Conservation (phyloP, 2,797 vertebrate species). For the Aerospiza tachiro region DNA sequence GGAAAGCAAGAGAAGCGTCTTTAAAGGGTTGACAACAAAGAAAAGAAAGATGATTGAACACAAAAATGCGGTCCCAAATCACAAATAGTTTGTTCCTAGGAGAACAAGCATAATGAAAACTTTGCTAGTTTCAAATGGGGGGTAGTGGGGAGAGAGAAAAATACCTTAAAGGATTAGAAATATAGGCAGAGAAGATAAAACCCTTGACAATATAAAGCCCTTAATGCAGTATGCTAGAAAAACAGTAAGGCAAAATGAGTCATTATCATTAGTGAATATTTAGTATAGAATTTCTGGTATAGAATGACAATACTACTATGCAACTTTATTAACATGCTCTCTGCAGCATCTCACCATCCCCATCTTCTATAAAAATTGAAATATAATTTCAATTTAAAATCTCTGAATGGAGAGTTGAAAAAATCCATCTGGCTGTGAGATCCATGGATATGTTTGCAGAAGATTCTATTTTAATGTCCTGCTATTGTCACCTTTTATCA, state of each 20-base stretch:
- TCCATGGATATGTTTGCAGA: neutral
- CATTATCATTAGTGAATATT: constrained; percentile 4
- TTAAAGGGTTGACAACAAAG: constrained; percentile 52
- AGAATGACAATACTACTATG: neutral
- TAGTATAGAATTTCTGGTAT: constrained; percentile 6
- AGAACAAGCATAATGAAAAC: constrained; percentile 9
- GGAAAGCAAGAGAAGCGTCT: constrained; percentile 12
- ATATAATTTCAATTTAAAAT: neutral
- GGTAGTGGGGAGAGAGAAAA: neutral
- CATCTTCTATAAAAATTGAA: neutral
- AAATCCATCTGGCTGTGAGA: neutral
- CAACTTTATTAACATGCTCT: neutral
- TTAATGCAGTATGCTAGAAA: neutral
- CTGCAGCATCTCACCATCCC: neutral
- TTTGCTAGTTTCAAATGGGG: neutral
- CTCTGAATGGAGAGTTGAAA: neutral
- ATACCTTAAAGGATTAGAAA: neutral
- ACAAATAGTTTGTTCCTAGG: neutral
- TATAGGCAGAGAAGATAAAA: neutral
- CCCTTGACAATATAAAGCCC: neutral
- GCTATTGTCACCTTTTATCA: neutral
- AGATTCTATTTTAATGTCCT: neutral
- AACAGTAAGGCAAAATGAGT: constrained; percentile 33
- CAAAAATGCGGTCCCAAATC: constrained; percentile 17
- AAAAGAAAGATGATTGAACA: constrained; percentile 46